Base-by-base conservation (phyloP, 2,888 invertebrate genomes). In the Thyatira batis region DNA sequence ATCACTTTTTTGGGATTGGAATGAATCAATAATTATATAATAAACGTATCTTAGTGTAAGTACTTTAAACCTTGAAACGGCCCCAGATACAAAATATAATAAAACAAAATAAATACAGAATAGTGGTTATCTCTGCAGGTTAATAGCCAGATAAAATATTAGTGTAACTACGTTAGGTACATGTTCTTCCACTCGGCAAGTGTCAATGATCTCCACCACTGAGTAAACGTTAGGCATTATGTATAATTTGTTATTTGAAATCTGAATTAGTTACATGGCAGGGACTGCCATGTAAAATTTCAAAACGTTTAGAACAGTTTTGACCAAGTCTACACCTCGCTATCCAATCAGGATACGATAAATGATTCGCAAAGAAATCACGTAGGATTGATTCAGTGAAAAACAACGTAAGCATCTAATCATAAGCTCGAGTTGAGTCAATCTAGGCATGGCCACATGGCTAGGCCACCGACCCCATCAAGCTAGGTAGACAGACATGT, bases 81-180 rank as follows among this genome's bases (percentile, higher is more conserved):
- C n/a, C n/a, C n/a, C n/a, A n/a, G n/a, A n/a, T n/a, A n/a, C n/a
- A n/a, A n/a, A n/a, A n/a, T n/a, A n/a, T n/a, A n/a, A n/a, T n/a
- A 8, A 33, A 13, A 33, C 11, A 33, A 33, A 4, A 33, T 8
- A 8, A 33, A 0, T 13, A 13, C 45, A 8, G 11, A 4, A 13
- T 25, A n/a, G 61, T 67, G 60, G 69, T 64, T 58, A 58, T 59
- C 50, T 69, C 65, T 67, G 55, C 64, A 75, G 73, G 76, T 73
- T 73, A 74, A 69, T 71, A 74, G 68, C 65, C 74, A 73, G 69
- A 75, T 76, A 71, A 73, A 74, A 72, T 73, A 71, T 67, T 71
- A 62, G 69, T 60, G 61, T 61, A 62, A 55, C 54, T 52, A 51
- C 58, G 64, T 63, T 59, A 61, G 61, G 65, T 60, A 58, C 52